Percentiles rank a stretch among this genome's conserved stretches.
Evolutionary conservation across 1,140 invertebrate species (phyloP).

Genomic region (Zophobas atratus): DNA sequence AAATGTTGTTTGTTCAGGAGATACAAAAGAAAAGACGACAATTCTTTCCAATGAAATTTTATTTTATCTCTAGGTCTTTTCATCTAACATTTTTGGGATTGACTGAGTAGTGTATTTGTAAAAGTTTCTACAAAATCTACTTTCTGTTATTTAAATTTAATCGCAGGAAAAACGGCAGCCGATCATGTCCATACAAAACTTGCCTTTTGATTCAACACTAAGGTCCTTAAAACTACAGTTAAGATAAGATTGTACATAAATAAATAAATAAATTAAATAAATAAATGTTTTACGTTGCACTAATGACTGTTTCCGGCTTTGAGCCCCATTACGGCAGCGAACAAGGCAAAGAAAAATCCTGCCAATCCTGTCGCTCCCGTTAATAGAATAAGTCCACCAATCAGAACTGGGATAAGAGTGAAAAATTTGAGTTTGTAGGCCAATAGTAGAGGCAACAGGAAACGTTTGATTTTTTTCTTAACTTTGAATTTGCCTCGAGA

Average conservation of each 20-base stretch:
- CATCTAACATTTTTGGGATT: too few relatives aligned
- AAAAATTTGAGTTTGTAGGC: constrained; percentile 89
- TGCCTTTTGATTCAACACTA: too few relatives aligned
- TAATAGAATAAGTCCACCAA: constrained; percentile 81
- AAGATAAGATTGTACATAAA: background rate
- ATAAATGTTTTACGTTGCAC: constrained; percentile 1
- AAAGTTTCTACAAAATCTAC: too few relatives aligned
- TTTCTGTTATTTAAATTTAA: too few relatives aligned
- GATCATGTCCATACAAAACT: too few relatives aligned
- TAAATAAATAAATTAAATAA: constrained; percentile 23
- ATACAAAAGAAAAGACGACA: too few relatives aligned
- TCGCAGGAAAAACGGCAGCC: too few relatives aligned
- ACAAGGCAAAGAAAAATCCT: constrained; percentile 89
- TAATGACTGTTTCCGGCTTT: constrained; percentile 59
- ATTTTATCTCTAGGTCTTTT: too few relatives aligned
- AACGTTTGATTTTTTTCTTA: constrained; percentile 77
- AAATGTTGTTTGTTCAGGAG: too few relatives aligned
- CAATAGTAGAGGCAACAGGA: constrained; percentile 81
- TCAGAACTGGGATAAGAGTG: constrained; percentile 81
- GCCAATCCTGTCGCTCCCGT: constrained; percentile 83
- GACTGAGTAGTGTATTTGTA: too few relatives aligned
- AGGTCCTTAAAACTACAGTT: too few relatives aligned
- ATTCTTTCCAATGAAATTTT: too few relatives aligned
- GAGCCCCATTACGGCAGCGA: constrained; percentile 75
- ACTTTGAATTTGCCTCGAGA: constrained; percentile 67